Evolutionary conservation across 2,113 vertebrate genomes (phyloP).

Genomic region (Anthoscopus minutus): DNA sequence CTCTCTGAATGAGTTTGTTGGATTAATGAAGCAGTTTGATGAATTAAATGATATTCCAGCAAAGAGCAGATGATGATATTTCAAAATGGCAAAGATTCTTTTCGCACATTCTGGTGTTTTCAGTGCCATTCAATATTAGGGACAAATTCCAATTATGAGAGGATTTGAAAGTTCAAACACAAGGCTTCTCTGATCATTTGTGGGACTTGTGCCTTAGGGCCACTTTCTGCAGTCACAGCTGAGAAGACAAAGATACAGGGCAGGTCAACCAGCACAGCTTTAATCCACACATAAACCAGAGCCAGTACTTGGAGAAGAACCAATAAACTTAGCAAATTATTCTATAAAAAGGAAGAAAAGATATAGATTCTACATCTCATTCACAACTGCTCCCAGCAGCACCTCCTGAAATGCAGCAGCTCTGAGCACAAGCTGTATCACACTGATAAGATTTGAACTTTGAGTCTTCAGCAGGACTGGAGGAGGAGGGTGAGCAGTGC

Average conservation of each 20-base stretch:
- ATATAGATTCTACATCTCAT: not conserved
- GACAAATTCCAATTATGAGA: not conserved
- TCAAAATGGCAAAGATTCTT: not conserved
- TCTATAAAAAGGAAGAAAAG: not conserved
- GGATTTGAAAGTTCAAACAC: not conserved
- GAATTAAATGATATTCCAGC: slow-evolving; percentile 30
- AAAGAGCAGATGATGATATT: not conserved
- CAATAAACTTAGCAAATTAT: not conserved
- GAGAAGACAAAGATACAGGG: not conserved
- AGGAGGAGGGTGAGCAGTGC: not conserved
- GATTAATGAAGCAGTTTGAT: slow-evolving; percentile 60
- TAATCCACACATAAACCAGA: not conserved
- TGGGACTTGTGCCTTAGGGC: not conserved
- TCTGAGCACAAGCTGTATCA: not conserved
- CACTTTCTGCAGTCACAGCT: not conserved
- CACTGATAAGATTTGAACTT: not conserved
- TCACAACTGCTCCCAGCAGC: not conserved
- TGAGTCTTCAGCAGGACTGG: not conserved
- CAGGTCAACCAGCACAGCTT: not conserved
- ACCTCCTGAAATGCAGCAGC: not conserved
- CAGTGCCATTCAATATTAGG: not conserved
- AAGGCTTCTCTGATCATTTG: not conserved
- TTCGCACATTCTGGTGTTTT: not conserved
- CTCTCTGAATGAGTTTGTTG: slow-evolving; percentile 29
- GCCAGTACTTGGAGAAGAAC: not conserved